Conservation (phyloP, 2,888 invertebrate species). For the Epiblema foenella region DNA sequence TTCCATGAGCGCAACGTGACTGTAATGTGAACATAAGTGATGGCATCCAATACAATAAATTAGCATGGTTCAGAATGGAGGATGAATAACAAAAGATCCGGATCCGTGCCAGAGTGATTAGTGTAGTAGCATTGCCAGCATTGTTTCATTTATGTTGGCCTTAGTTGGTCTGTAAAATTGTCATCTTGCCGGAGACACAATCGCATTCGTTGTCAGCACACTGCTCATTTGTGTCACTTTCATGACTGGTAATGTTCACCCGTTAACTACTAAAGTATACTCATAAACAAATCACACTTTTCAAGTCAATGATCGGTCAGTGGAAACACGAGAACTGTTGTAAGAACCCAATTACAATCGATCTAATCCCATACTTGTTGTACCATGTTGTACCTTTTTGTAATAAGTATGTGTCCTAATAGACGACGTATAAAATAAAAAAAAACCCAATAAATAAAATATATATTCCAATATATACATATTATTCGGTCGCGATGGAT, state of each 20-base stretch:
- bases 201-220: slow-evolving; percentile 9
- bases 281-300: slow-evolving; percentile 12
- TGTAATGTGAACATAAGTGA: slow-evolving; percentile 19
- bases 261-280: not conserved
- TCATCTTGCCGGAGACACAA: not conserved
- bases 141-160: slow-evolving; percentile 23
- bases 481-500: too few relatives aligned
- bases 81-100: slow-evolving; percentile 28
- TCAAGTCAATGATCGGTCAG: not conserved
- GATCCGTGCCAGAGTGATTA: slow-evolving; percentile 21
- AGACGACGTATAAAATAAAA: too few relatives aligned
- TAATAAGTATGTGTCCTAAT: too few relatives aligned
- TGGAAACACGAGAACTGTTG: not conserved
- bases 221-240: slow-evolving; percentile 1
- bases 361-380: not conserved
- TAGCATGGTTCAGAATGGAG: slow-evolving; percentile 13
- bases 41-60: slow-evolving; percentile 19
- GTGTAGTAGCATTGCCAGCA: slow-evolving; percentile 15
- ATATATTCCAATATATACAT: too few relatives aligned
- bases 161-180: not conserved
- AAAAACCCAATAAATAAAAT: too few relatives aligned
- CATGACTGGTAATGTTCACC: slow-evolving; percentile 5
- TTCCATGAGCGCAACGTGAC: slow-evolving; percentile 23
- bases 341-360: not conserved
- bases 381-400: too few relatives aligned